Evolutionary conservation across 2,888 invertebrate genomes (phyloP), one percentile per base, ranked within the genome.

Genomic region (Metacarcinus magister): DNA sequence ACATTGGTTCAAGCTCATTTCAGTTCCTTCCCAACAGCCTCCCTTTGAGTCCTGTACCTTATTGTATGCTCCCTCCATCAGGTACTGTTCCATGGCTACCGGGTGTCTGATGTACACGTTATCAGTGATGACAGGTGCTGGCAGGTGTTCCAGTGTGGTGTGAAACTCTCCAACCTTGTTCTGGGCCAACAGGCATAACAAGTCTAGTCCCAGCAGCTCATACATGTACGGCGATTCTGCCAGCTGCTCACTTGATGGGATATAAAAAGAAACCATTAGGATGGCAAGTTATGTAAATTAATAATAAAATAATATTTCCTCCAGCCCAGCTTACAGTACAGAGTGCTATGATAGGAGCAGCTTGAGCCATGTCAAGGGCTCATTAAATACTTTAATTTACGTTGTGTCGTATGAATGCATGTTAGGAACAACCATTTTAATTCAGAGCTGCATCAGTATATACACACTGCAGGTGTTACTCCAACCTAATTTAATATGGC

Each of bases 21-120:
- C 23, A 60, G 60, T 23, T 60, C 3, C 23, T 60, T 23, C 16
- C 4, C 60, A 19, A 60, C 23, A 60, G 23, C 0, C 19, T 60
- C 8, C 23, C 23, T 23, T 60, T 60, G 23, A 19, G 19, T 60
- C 19, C 19, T 39, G 23, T 97, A 98, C 98, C 98, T 99, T 99
- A 97, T 99, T 99, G 97, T 99, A 99, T 97, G 99, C 99, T 93
- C 99, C 99, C 97, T 99, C 99, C 99, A 99, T 99, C 95, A 99
- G 98, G 97, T 99, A 99, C 97, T 99, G 99, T 97, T 99, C 99
- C 97, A 99, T 98, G 13, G 99, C 99, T 19, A 99, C 98, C 0
- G 99, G 99, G 97, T 99, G 96, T 82, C 98, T 98, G 96, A 99
- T 99, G 97, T 99, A 99, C 32, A 99, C 98, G 97, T 99, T 99